Evolutionary conservation across 2,888 invertebrate species (phyloP), one percentile per base, ranked within the genome.

Genomic region (Lasioglossum calceatum): DNA sequence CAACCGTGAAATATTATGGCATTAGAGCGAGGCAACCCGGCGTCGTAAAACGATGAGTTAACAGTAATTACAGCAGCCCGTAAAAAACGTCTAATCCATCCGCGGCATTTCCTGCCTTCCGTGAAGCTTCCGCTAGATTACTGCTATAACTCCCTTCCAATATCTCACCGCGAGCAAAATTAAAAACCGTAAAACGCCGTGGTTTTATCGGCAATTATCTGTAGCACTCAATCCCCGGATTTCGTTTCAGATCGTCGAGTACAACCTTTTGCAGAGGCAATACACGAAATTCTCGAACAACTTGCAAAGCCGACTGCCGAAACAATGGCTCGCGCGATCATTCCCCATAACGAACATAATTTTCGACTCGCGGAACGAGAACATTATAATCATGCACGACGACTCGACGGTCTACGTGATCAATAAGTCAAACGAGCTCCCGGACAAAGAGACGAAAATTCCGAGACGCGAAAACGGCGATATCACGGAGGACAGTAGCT

Each of bases 341-440:
- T 96, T 96, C 81, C 96, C 97, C 32, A 96, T 97, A 12, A 95
- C 95, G 23, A 96, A 96, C 81, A 96, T 98, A 42, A 94, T 96
- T 1, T 96, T 97, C 92, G 97, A 98, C 95, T 96, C 97, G 0
- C 94, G 95, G 0, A 96, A 96, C 90, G 95, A 96, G 0, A 95
- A 97, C 91, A 96, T 98, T 7, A 96, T 98, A 54, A 95, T 98
- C 23, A 95, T 98, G 79, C 97, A 97, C 85, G 98, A 98, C 93
- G 97, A 98, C 90, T 96, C 96, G 76, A 96, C 96, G 77, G 96
- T 98, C 72, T 97, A 97, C 95, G 95, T 97, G 47, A 94, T 97
- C 50, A 95, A 97, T 92, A 96, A 97, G 92, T 94, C 95, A 61
- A 95, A 96, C 94, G 95, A 95, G 80, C 92, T 96, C 77, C 94